A percentile compares a stretch with the other conserved stretches of the same genome.
Conservation (phyloP, 2,797 vertebrate genomes). For the Schizopygopsis pylzovi region DNA sequence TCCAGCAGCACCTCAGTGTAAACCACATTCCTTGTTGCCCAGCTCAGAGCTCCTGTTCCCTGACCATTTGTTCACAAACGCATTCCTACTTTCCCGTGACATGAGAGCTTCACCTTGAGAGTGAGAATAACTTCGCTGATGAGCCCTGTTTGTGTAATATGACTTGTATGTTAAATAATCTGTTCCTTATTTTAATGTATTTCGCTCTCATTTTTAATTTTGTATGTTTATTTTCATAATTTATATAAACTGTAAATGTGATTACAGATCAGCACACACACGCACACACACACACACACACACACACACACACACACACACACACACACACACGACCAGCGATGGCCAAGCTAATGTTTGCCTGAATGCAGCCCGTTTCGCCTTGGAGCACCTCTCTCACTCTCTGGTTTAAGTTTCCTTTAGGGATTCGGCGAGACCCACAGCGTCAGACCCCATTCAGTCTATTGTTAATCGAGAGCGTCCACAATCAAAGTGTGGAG, state of each 20-base stretch:
- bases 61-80: conserved; percentile 49
- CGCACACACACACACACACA: no score
- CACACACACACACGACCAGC: background rate
- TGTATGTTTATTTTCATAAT: background rate
- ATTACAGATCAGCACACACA: conserved; percentile 2
- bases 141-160: background rate
- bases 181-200: background rate
- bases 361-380: conserved; percentile 14
- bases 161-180: background rate
- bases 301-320: background rate
- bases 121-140: conserved; percentile 15
- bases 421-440: conserved; percentile 57
- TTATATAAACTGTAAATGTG: conserved; percentile 17
- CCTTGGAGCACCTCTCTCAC: conserved; percentile 39
- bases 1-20: conserved; percentile 26
- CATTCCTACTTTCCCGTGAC: conserved; percentile 23
- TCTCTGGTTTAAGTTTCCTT: conserved; percentile 59
- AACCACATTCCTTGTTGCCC: conserved; percentile 40
- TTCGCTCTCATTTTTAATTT: background rate
- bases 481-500: conserved; percentile 65
- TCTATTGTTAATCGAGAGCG: conserved; percentile 60
- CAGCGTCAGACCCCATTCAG: conserved; percentile 60
- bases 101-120: background rate
- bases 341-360: conserved; percentile 14
- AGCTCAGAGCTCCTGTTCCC: conserved; percentile 23